Evolutionary conservation across 1,140 invertebrate species (phyloP), one percentile per base, ranked within the genome.

Genomic region (Temnothorax longispinosus): DNA sequence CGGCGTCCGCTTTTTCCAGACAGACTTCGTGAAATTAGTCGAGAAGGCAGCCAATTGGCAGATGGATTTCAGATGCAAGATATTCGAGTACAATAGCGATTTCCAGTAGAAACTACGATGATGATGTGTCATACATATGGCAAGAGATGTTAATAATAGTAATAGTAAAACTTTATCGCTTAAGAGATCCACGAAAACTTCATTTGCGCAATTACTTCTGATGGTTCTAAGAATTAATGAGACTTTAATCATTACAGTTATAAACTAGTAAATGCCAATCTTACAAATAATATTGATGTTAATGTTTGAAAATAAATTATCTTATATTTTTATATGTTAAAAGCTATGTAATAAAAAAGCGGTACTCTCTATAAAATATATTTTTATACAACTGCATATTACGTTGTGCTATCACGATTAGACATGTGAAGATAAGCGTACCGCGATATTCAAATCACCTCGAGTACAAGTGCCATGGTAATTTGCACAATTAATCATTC

Each of bases 401-500:
- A 35, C n/a, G 41, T 18, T 18, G 10, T 60, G 35, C 62, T 21
- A 35, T 13, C 56, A 41, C 69, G 60, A 77, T 85, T 65, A 65
- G 44, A 67, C 50, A 21, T 11, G 35, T 27, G 47, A 56, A 71
- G 54, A 41, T 27, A 52, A 60, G 5, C 41, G 47, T 32, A 13
- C 35, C 13, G 1, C 15, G 62, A 44, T 81, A 81, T 81, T 81
- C 64, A 44, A 81, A 71, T 81, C 50, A 56, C 15, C 71, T 1
- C 18, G 41, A 60, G 18, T 64, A 38, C 78, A 38, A 21, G n/a
- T 41, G 11, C 35, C 18, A 27, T 3, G 47, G 35, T 62, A 75
- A 74, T 64, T 47, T 41, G 27, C 35, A 35, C 41, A 62, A 69
- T 78, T 74, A 84, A 75, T 52, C 56, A 65, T 78, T 72, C 65